Conservation (phyloP, 2,113 vertebrate species). For the Drymodes brunneopygia region DNA sequence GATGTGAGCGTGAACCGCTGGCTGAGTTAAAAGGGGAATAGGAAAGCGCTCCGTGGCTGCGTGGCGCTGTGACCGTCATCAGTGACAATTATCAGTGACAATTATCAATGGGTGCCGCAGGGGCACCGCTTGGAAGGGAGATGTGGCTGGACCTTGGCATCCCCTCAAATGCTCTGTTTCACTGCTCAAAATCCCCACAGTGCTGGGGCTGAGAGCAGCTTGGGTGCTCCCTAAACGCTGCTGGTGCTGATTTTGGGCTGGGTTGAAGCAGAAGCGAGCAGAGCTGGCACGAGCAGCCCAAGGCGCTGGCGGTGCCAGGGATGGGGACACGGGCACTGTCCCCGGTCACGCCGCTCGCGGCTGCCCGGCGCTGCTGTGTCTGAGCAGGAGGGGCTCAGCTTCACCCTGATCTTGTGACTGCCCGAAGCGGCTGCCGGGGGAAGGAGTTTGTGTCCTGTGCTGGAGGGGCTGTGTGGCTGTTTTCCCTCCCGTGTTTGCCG, state of each 20-base stretch:
- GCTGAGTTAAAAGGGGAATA: background rate
- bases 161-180: background rate
- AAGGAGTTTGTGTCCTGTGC: rapidly evolving
- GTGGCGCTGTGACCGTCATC: background rate
- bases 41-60: background rate
- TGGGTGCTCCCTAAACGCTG: background rate
- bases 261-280: background rate
- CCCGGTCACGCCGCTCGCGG: rapidly evolving
- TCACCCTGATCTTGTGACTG: background rate
- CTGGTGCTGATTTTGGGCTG: background rate
- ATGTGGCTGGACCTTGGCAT: background rate
- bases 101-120: background rate
- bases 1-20: background rate
- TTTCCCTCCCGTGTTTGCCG: rapidly evolving
- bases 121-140: background rate
- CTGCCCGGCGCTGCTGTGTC: rapidly evolving
- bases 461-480: background rate
- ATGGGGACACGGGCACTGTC: rapidly evolving
- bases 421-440: background rate
- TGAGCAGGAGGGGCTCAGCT: background rate
- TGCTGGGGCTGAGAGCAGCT: background rate
- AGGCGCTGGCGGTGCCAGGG: rapidly evolving
- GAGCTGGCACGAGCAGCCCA: background rate
- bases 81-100: background rate
- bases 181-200: rapidly evolving